A percentile compares a stretch with the other conserved stretches of the same genome.
phyloP scores from a whole-genome alignment of 2,888 invertebrate species.

The Perizoma affinitatum region DNA sequence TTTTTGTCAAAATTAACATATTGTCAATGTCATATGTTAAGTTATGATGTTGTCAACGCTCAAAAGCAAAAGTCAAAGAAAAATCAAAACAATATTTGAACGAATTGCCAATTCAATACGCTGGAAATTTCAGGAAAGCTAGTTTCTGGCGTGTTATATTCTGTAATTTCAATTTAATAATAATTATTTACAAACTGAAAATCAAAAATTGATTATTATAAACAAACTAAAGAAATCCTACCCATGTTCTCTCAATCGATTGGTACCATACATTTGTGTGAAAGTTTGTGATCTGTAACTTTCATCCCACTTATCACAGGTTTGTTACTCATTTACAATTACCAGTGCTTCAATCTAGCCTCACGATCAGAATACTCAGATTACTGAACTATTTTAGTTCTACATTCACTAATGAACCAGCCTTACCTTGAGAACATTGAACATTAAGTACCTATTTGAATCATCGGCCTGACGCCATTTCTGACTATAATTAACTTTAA shows the following conservation, averaged over 20 bases:
- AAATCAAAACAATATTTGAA: too few species aligned
- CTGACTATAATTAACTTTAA: conserved; percentile 44
- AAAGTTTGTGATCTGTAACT: conserved; percentile 37
- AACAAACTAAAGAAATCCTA: not conserved
- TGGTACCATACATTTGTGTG: conserved; percentile 32
- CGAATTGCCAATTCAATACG: too few species aligned
- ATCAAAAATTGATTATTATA: not conserved
- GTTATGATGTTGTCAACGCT: too few species aligned
- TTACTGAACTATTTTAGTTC: too few species aligned
- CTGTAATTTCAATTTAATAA: too few species aligned
- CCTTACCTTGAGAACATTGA: too few species aligned
- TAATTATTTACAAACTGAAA: not conserved
- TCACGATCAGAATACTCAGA: not conserved
- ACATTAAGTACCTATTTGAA: conserved; percentile 40
- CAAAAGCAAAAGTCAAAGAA: too few species aligned
- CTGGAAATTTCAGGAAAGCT: too few species aligned
- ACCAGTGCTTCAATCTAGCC: not conserved
- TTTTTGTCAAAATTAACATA: too few species aligned
- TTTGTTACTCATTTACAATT: conserved; percentile 9
- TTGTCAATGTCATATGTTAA: too few species aligned
- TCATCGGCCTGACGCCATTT: conserved; percentile 55
- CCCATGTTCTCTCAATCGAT: conserved; percentile 11
- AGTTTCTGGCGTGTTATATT: too few species aligned
- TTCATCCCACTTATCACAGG: conserved; percentile 16
- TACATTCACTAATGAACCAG: not conserved